A percentile compares a stretch with the other conserved stretches of the same genome.
Conservation (phyloP, 2,113 vertebrate genomes). For the Paedocypris sp. region DNA sequence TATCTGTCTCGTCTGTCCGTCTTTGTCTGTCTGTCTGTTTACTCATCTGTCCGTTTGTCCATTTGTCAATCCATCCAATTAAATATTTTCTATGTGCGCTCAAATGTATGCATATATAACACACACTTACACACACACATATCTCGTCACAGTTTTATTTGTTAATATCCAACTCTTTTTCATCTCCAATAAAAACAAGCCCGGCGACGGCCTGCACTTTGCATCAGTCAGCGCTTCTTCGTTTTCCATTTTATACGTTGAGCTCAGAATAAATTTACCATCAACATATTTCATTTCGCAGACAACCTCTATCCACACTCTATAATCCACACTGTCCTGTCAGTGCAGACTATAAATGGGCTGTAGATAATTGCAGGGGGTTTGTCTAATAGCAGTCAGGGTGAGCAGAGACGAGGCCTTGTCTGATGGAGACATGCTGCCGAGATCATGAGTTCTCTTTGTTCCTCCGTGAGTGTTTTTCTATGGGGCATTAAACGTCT, state of each 20-base stretch:
- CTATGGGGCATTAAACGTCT: constrained; percentile 33
- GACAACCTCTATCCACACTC: not conserved
- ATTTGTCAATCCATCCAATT: no score
- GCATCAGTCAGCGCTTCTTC: not conserved
- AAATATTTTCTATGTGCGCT: no score
- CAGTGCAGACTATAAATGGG: constrained; percentile 4
- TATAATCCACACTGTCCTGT: constrained; percentile 1
- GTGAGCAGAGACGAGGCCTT: not conserved
- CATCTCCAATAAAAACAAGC: no score
- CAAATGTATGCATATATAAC: no score
- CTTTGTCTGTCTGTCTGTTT: no score
- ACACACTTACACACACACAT: no score
- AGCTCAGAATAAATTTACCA: constrained; percentile 7
- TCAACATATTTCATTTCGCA: not conserved
- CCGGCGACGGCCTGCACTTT: no score
- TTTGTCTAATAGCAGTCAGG: not conserved
- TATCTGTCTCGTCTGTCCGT: no score
- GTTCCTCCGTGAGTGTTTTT: constrained; percentile 27
- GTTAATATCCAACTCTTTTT: no score
- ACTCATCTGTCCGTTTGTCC: no score
- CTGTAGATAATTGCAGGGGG: not conserved
- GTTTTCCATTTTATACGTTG: not conserved
- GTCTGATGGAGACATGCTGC: constrained; percentile 1
- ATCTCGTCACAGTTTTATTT: no score
- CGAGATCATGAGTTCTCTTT: constrained; percentile 15